A percentile compares a stretch with the other conserved stretches of the same genome.
These are phyloP conservation scores for Drosophila kanekoi DNA, from an alignment of 2,888 invertebrate species.

Conservation along the genomic window DNA sequence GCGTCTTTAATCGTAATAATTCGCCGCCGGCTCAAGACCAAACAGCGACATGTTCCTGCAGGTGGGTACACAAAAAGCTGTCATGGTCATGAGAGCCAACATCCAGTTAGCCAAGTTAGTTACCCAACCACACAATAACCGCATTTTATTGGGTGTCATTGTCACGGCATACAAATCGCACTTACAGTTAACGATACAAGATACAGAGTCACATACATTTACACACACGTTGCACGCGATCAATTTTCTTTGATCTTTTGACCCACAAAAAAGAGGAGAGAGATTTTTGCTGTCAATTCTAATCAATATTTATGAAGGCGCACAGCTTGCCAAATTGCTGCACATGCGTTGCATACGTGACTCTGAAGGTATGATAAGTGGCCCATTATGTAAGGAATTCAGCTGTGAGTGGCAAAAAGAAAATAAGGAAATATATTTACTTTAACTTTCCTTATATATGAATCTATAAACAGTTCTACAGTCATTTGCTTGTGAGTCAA, in stretches of 20 bases:
- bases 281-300: conserved; percentile 19
- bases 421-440: not conserved
- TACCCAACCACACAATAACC: conserved; percentile 22
- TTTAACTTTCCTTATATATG: not conserved
- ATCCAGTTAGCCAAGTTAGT: conserved; percentile 67
- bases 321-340: conserved; percentile 13
- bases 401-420: not conserved
- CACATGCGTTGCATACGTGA: conserved; percentile 9
- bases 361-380: not conserved
- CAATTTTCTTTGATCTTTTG: conserved; percentile 11
- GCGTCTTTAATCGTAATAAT: conserved; percentile 88
- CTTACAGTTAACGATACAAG: conserved; percentile 63
- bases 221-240: conserved; percentile 30
- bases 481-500: too few relatives aligned
- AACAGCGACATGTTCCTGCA: conserved; percentile 81
- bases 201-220: conserved; percentile 24
- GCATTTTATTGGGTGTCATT: conserved; percentile 56
- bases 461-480: not conserved
- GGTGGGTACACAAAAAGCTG: conserved; percentile 67
- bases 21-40: conserved; percentile 85
- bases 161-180: conserved; percentile 67
- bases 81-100: conserved; percentile 67
- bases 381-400: conserved; percentile 7
- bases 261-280: not conserved
- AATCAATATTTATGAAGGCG: conserved; percentile 11